Conservation (phyloP, 2,888 invertebrate genomes). For the Argyra leucocephala region DNA sequence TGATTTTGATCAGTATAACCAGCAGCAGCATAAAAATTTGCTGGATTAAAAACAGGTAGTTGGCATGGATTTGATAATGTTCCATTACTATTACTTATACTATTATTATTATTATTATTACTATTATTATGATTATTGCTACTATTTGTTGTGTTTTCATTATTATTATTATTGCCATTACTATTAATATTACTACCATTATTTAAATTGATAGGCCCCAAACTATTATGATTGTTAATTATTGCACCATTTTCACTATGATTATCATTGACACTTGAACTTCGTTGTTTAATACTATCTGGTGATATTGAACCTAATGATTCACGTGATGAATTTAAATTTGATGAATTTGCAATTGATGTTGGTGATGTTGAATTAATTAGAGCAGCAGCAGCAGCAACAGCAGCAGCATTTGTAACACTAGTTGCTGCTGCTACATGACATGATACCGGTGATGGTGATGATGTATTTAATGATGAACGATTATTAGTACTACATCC, state of each 20-base stretch:
- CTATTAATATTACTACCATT: background rate
- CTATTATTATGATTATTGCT: background rate
- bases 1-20: slow-evolving; percentile 41
- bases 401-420: slow-evolving; percentile 36
- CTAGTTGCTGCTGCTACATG: slow-evolving; percentile 22
- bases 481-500: slow-evolving; percentile 33
- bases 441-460: slow-evolving; percentile 21
- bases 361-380: slow-evolving; percentile 22
- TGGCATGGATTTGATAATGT: slow-evolving; percentile 38
- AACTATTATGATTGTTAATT: background rate
- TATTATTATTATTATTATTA: background rate
- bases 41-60: slow-evolving; percentile 42
- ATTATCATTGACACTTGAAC: background rate
- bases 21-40: slow-evolving; percentile 40
- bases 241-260: background rate
- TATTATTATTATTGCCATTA: background rate
- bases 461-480: slow-evolving; percentile 23
- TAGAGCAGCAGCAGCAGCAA: slow-evolving; percentile 39
- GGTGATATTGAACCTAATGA: slow-evolving; percentile 18
- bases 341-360: slow-evolving; percentile 8
- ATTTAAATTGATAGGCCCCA: no score
- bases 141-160: background rate
- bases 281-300: slow-evolving; percentile 2
- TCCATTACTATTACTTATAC: background rate
- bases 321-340: slow-evolving; percentile 11